Conservation (phyloP, 2,113 vertebrate species). For the Catagonus wagneri region DNA sequence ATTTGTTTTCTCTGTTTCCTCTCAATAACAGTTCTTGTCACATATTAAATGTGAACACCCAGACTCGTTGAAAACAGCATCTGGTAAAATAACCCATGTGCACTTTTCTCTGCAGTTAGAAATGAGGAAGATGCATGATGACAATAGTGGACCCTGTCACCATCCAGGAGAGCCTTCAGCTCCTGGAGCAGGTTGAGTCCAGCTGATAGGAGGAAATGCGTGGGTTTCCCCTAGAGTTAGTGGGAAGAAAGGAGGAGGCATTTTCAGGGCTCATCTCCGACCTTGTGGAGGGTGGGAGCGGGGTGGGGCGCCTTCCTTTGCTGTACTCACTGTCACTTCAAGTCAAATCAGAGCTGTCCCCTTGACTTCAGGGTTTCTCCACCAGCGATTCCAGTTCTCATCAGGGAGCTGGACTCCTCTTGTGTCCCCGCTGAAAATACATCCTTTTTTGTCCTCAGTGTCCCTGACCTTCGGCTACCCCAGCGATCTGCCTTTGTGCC, state of each 20-base stretch:
- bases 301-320: not conserved
- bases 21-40: not conserved
- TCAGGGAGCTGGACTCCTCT: not conserved
- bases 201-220: not conserved
- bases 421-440: rapidly evolving
- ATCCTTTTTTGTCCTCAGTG: rapidly evolving
- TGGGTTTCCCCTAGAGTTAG: too few relatives aligned
- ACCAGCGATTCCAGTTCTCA: not conserved
- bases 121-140: not conserved
- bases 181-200: not conserved
- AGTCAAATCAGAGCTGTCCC: rapidly evolving
- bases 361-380: too few relatives aligned
- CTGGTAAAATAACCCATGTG: not conserved
- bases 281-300: rapidly evolving
- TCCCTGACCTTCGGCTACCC: rapidly evolving
- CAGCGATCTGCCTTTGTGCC: not conserved
- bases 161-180: not conserved
- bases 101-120: not conserved
- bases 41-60: not conserved
- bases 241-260: not conserved
- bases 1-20: constrained; percentile 27
- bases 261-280: not conserved
- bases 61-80: not conserved
- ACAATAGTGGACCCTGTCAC: not conserved
- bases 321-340: not conserved